These are phyloP conservation scores for Stenolophus ochropezus DNA, from an alignment of 2,888 invertebrate species.

Conservation along the genomic window DNA sequence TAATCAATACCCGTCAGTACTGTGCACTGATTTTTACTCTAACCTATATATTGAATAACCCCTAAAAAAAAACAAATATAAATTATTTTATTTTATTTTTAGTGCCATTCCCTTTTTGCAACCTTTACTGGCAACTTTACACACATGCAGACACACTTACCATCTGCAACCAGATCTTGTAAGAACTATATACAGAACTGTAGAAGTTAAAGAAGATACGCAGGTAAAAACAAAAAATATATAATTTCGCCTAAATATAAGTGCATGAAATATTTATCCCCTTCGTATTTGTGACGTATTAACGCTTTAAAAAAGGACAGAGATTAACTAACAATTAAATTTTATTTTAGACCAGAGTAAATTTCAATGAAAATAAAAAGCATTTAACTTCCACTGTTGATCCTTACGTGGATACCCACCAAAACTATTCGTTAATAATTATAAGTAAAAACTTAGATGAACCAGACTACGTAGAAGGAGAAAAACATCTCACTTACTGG, in stretches of 20 bases:
- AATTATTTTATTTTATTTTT: constrained; percentile 1
- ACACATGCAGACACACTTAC: background rate
- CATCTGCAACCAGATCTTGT: background rate
- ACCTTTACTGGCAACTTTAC: constrained; percentile 8
- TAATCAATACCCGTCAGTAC: no score
- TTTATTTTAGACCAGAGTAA: background rate
- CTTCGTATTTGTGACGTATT: no score
- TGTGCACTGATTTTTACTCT: no score
- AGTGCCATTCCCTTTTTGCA: constrained; percentile 23
- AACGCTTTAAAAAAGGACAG: no score
- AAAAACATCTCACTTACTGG: background rate
- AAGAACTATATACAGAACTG: background rate
- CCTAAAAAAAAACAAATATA: no score
- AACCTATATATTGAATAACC: no score
- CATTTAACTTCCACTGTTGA: background rate
- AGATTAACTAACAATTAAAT: no score
- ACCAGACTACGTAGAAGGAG: background rate
- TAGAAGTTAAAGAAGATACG: background rate
- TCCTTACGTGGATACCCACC: background rate
- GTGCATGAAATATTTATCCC: no score
- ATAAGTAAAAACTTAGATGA: background rate
- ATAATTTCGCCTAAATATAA: no score
- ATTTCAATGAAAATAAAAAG: no score
- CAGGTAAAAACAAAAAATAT: no score
- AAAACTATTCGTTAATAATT: background rate